Conservation (phyloP, 2,113 vertebrate species). For the Pseudopipra pipra region DNA sequence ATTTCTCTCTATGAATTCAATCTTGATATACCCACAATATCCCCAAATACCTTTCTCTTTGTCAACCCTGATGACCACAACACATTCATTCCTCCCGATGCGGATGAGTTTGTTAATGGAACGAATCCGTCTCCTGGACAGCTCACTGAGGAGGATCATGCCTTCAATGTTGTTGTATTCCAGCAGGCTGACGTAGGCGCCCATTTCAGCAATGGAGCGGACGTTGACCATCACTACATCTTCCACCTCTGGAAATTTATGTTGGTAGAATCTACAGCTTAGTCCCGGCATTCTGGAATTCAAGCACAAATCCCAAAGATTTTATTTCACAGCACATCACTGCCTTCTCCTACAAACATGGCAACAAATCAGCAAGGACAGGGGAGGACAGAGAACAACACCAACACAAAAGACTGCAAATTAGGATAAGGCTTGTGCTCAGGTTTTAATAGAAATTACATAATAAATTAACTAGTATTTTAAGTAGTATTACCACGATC, state of each 20-base stretch:
- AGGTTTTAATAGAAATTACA: neutral
- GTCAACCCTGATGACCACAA: slow-evolving; percentile 97
- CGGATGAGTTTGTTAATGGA: slow-evolving; percentile 99
- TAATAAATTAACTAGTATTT: neutral
- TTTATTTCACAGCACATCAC: neutral
- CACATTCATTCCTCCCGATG: slow-evolving; percentile 96
- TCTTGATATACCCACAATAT: neutral
- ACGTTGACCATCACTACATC: slow-evolving; percentile 99
- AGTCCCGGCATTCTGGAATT: slow-evolving; percentile 91
- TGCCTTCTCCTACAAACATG: neutral
- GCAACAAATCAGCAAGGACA: neutral
- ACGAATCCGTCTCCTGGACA: slow-evolving; percentile 93
- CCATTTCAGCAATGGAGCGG: slow-evolving; percentile 97
- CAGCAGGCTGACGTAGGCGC: slow-evolving; percentile 95
- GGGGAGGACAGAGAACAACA: neutral
- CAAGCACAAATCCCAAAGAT: neutral
- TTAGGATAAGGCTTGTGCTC: neutral
- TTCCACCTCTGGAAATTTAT: slow-evolving; percentile 97
- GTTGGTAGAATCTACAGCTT: slow-evolving; percentile 98
- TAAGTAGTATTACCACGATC: neutral
- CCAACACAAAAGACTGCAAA: neutral
- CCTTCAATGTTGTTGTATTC: slow-evolving; percentile 99
- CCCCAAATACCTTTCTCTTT: slow-evolving; percentile 91
- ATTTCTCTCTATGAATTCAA: neutral
- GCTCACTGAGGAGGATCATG: slow-evolving; percentile 97